These are phyloP conservation scores for Clinocottus analis DNA, from an alignment of 2,113 vertebrate species.

Conservation along the genomic window DNA sequence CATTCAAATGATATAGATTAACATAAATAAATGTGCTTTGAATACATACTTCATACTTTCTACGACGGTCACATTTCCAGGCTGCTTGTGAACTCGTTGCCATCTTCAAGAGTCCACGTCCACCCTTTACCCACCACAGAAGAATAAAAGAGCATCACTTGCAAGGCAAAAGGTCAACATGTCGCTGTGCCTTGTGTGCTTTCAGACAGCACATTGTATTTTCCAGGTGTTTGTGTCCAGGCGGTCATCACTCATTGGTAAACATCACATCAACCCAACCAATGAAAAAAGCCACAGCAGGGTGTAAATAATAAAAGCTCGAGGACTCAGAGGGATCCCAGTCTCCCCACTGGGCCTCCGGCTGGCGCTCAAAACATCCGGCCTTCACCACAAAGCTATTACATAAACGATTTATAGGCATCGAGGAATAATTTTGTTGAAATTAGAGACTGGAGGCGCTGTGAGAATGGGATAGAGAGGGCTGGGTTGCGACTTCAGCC, in stretches of 20 bases:
- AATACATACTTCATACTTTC: background rate
- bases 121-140: background rate
- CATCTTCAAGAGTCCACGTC: background rate
- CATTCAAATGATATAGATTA: background rate
- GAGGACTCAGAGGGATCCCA: constrained; percentile 5
- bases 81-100: background rate
- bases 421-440: constrained; percentile 49
- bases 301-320: constrained; percentile 44
- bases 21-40: background rate
- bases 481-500: constrained; percentile 47
- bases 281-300: constrained; percentile 30
- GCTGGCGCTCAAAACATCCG: background rate
- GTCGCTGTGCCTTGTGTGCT: background rate
- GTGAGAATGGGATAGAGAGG: constrained; percentile 34
- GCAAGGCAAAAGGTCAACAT: background rate
- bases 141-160: background rate
- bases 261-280: constrained; percentile 20
- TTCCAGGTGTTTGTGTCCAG: constrained; percentile 11
- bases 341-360: constrained; percentile 23
- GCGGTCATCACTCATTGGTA: constrained; percentile 15
- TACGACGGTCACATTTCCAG: background rate
- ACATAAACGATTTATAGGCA: constrained; percentile 35
- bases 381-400: constrained; percentile 35
- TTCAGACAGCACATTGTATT: background rate
- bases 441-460: constrained; percentile 43